Conservation (phyloP, 2,797 vertebrate genomes). For the Crypturellus tataupa region DNA sequence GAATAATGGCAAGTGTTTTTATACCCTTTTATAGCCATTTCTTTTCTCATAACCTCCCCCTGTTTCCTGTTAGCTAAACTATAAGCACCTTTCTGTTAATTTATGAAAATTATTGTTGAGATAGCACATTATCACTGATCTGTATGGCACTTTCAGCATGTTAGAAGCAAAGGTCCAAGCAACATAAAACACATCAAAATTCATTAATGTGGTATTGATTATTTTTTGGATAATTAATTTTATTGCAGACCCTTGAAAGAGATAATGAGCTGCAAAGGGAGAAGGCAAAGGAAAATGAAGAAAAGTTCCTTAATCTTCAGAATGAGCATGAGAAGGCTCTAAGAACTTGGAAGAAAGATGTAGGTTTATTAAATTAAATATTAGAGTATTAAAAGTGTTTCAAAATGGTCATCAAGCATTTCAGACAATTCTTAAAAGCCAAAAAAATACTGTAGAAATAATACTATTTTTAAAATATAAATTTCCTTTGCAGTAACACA, state of each 20-base stretch:
- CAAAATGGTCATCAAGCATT: conserved; percentile 54
- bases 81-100: conserved; percentile 93
- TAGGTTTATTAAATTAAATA: conserved; percentile 81
- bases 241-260: conserved; percentile 96
- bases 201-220: conserved; percentile 98
- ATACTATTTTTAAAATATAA: neutral
- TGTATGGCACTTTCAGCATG: conserved; percentile 90
- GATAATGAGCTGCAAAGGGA: conserved; percentile 94
- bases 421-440: conserved; percentile 67
- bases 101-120: conserved; percentile 98
- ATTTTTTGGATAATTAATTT: conserved; percentile 99
- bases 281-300: conserved; percentile 89
- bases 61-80: conserved; percentile 85
- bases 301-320: conserved; percentile 88
- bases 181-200: conserved; percentile 98
- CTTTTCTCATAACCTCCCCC: conserved; percentile 89
- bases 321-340: conserved; percentile 84
- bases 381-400: conserved; percentile 67
- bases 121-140: conserved; percentile 96
- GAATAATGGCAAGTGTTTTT: conserved; percentile 95
- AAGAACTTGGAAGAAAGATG: conserved; percentile 88
- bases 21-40: conserved; percentile 90
- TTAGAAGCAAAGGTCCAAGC: conserved; percentile 92
- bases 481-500: conserved; percentile 32
- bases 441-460: conserved; percentile 69